Evolutionary conservation across 2,113 vertebrate genomes (phyloP).

Genomic region (Argyrosomus japonicus): DNA sequence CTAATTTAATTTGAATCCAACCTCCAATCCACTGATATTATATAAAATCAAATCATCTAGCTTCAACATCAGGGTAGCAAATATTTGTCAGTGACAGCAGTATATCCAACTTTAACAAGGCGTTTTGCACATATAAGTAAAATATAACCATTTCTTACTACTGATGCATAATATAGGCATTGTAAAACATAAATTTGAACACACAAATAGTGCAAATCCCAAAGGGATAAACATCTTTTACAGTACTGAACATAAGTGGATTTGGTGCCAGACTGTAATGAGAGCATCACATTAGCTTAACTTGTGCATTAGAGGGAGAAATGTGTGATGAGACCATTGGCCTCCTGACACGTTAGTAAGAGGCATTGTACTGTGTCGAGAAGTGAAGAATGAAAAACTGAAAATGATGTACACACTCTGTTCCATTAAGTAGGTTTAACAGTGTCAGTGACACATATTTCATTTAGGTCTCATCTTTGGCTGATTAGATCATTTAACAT

Average conservation of each 20-base stretch:
- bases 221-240: background rate
- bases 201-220: background rate
- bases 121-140: background rate
- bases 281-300: background rate
- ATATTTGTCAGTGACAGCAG: background rate
- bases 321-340: background rate
- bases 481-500: background rate
- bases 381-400: background rate
- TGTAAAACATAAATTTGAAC: background rate
- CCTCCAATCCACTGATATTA: background rate
- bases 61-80: background rate
- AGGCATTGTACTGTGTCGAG: background rate
- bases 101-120: no score
- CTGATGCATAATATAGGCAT: background rate
- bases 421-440: background rate
- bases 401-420: background rate
- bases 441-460: background rate
- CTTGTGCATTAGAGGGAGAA: background rate
- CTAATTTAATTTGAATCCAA: background rate
- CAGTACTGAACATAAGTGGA: background rate
- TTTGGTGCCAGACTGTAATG: constrained; percentile 4
- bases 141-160: background rate
- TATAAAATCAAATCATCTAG: background rate
- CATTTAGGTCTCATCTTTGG: background rate
- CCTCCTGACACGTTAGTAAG: background rate